These are phyloP conservation scores for Heliconius melpomene DNA, from an alignment of 1,140 invertebrate species.

Conservation along the genomic window DNA sequence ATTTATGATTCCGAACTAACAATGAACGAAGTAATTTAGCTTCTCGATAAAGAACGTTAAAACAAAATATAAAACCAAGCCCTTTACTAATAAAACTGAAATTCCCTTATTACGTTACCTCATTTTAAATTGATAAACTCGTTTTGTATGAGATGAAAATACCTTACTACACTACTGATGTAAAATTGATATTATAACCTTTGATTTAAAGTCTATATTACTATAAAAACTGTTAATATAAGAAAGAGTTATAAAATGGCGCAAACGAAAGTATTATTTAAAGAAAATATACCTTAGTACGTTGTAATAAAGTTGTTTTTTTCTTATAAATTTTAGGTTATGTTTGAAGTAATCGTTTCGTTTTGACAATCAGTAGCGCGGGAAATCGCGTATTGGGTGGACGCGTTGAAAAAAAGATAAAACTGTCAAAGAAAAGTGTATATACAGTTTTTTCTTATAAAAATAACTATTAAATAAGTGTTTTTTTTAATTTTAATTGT, in stretches of 20 bases:
- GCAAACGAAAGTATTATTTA: neutral
- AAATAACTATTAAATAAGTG: neutral
- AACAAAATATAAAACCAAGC: neutral
- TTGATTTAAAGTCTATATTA: neutral
- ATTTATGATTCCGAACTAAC: neutral
- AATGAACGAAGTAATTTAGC: neutral
- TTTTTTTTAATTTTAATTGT: neutral
- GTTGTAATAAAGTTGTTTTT: neutral
- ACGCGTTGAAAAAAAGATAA: neutral
- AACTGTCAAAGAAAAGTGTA: neutral
- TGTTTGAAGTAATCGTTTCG: conserved; percentile 10
- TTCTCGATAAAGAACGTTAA: neutral
- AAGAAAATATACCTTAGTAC: neutral
- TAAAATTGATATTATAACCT: neutral
- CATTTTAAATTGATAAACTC: neutral
- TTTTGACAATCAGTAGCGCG: conserved; percentile 57
- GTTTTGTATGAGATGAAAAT: neutral
- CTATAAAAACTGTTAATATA: neutral
- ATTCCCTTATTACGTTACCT: neutral
- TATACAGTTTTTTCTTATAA: neutral
- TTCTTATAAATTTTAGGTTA: neutral
- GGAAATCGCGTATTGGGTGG: conserved; percentile 48
- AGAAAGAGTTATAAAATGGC: neutral
- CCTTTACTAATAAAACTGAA: neutral
- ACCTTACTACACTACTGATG: neutral